Conservation (phyloP, 2,113 vertebrate genomes). For the Serilophus lunatus region DNA sequence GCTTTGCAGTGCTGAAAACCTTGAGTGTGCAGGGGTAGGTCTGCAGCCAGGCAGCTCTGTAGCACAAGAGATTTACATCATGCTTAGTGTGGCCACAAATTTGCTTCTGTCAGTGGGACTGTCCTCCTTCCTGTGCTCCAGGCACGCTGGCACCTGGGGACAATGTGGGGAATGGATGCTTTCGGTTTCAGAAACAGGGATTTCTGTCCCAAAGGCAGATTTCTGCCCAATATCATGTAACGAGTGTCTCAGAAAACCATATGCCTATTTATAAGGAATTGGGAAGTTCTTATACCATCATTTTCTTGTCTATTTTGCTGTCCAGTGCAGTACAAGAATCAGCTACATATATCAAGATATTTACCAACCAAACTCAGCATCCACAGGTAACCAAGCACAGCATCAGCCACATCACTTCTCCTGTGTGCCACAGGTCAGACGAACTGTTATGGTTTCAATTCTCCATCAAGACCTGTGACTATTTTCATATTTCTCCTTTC, state of each 20-base stretch:
- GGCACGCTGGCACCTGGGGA: not conserved
- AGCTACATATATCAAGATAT: not conserved
- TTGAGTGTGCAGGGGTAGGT: not conserved
- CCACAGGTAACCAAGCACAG: not conserved
- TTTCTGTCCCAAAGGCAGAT: not conserved
- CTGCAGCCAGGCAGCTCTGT: not conserved
- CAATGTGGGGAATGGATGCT: not conserved
- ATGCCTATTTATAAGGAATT: not conserved
- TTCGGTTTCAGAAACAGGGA: not conserved
- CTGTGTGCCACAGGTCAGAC: not conserved
- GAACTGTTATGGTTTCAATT: not conserved
- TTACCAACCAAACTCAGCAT: not conserved
- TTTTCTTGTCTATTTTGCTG: not conserved
- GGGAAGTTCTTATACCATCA: not conserved
- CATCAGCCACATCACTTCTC: not conserved
- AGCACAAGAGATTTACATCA: not conserved
- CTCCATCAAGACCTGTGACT: not conserved
- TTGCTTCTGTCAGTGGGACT: not conserved
- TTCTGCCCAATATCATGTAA: not conserved
- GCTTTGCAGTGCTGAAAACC: not conserved
- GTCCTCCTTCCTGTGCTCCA: not conserved
- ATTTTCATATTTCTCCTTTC: not conserved
- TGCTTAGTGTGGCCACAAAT: not conserved
- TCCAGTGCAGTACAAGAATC: not conserved
- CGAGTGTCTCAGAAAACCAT: not conserved